phyloP scores from a whole-genome alignment of 2,888 invertebrate genomes.

The Tenthredo livida region DNA sequence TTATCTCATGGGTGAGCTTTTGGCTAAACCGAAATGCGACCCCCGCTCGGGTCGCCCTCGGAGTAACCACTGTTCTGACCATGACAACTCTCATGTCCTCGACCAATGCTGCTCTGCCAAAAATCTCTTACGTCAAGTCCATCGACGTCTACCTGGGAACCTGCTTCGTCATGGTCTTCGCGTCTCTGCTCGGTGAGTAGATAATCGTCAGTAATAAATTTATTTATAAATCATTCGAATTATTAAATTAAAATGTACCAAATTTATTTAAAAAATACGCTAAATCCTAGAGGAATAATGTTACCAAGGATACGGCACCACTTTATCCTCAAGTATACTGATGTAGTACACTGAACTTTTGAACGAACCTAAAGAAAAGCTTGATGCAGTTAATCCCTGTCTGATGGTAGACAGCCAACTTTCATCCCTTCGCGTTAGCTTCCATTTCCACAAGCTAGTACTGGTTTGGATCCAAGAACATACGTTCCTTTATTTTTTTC shows the following conservation, averaged over 20 bases:
- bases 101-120: slow-evolving; percentile 97
- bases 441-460: not conserved
- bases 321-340: not conserved
- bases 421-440: not conserved
- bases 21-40: slow-evolving; percentile 98
- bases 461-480: not conserved
- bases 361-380: slow-evolving; percentile 10
- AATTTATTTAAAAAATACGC: too few relatives aligned
- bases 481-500: too few relatives aligned
- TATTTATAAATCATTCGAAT: not conserved
- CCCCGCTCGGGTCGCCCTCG: slow-evolving; percentile 95
- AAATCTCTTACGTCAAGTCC: slow-evolving; percentile 98
- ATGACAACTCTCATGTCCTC: slow-evolving; percentile 99
- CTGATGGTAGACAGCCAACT: not conserved
- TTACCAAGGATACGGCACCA: not conserved
- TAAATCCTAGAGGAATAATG: too few relatives aligned
- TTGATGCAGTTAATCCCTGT: not conserved
- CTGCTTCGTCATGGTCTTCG: slow-evolving; percentile 99
- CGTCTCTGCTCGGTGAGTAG: slow-evolving; percentile 95
- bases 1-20: slow-evolving; percentile 98
- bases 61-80: slow-evolving; percentile 97
- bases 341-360: not conserved
- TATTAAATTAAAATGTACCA: not conserved
- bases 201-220: not conserved
- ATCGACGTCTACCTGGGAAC: slow-evolving; percentile 98